These are phyloP conservation scores for Isotomurus palustris DNA, from an alignment of 2,888 invertebrate species.

Conservation along the genomic window DNA sequence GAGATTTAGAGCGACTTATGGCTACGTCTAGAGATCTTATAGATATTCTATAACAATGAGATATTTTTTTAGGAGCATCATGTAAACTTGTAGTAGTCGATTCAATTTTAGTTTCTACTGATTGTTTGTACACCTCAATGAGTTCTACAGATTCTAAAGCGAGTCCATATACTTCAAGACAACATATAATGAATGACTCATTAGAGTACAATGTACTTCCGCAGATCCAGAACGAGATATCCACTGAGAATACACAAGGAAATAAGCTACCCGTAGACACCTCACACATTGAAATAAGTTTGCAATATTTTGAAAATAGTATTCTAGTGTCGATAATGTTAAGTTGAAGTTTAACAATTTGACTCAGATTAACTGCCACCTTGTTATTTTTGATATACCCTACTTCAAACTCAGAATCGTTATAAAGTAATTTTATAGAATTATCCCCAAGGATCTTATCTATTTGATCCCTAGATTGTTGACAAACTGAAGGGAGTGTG, in stretches of 20 bases:
- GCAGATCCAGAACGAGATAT: slow-evolving; percentile 1
- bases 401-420: too few relatives aligned
- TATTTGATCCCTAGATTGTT: too few relatives aligned
- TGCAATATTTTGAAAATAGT: background rate
- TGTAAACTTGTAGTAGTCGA: background rate
- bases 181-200: background rate
- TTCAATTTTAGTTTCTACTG: background rate
- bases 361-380: background rate
- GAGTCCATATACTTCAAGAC: background rate
- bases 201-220: background rate
- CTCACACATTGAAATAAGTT: background rate
- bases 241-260: background rate
- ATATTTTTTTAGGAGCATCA: background rate
- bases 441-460: too few relatives aligned
- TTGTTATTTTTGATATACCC: too few relatives aligned
- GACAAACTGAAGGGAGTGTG: too few relatives aligned
- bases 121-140: background rate
- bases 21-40: background rate
- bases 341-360: background rate
- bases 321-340: background rate
- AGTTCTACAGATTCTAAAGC: background rate
- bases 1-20: background rate
- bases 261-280: background rate
- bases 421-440: too few relatives aligned
- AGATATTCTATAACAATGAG: background rate